Evolutionary conservation across 2,797 vertebrate genomes (phyloP), one percentile per base, ranked within the genome.

Genomic region (Acipenser oxyrinchus): DNA sequence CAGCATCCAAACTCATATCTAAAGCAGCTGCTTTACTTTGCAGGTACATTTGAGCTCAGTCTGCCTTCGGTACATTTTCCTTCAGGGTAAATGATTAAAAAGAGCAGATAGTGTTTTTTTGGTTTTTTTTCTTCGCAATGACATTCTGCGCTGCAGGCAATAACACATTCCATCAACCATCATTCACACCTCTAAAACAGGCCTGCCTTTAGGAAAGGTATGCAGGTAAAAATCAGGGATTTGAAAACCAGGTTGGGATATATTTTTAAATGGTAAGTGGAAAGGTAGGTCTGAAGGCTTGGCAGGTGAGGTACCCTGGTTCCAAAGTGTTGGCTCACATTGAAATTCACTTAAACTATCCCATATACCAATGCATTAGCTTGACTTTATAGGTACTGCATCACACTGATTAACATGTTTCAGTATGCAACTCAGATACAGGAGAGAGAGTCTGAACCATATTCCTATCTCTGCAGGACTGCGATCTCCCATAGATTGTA

Each of bases 11-110:
- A 49, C 78, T 84, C 83, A 83, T 76, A 71, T 70, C 81, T 67
- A 65, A 82, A 80, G 84, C 86, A 89, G 87, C 87, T 84, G 87
- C 86, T 74, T 76, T 77, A 70, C 77, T 70, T 79, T 76, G 75
- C 71, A 86, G 84, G 84, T 79, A 81, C 79, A 88, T 88, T 84
- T 75, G 76, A 81, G 76, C 70, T 84, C 80, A 78, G 72, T 82
- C 79, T 75, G 83, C 88, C 84, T 84, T 83, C 87, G 86, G 84
- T 86, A 80, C 23, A 18, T 65, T 60, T 74, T 83, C 74, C 75
- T 86, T 82, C 83, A 75, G 50, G 72, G 71, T 75, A 74, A 65
- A 72, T 0, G 60, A 79, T 83, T 79, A 84, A 79, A 73, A 8
- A 61, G 63, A 71, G 74, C 66, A 64, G 75, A 80, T 76, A 62